Percentiles rank a stretch among this genome's conserved stretches.
These are phyloP conservation scores for Cerastis rubricosa DNA, from an alignment of 2,888 invertebrate genomes.

Conservation along the genomic window DNA sequence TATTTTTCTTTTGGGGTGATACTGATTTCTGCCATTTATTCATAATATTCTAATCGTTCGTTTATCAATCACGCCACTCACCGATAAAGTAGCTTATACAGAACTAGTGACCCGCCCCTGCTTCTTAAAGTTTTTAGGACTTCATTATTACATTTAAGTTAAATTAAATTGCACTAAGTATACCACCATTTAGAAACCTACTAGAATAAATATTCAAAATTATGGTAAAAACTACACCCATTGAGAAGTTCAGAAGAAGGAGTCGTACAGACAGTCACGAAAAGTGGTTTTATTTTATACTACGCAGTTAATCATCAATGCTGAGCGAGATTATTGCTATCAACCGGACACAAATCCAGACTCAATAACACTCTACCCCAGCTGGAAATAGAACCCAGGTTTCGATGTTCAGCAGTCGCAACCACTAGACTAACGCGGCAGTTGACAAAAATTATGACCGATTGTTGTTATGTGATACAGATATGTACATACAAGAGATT, in stretches of 20 bases:
- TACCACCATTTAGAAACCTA: too few species aligned
- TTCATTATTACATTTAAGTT: too few species aligned
- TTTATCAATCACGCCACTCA: slow-evolving; percentile 43
- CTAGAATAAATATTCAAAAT: too few species aligned
- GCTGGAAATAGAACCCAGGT: background rate
- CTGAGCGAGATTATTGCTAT: background rate
- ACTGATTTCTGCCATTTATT: background rate
- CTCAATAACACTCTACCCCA: too few species aligned
- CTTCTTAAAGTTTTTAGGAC: background rate
- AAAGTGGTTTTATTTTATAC: too few species aligned
- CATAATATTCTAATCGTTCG: slow-evolving; percentile 29
- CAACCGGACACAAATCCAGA: background rate
- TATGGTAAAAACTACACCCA: too few species aligned
- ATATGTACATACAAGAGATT: background rate
- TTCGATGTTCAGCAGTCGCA: background rate
- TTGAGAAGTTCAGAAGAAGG: too few species aligned
- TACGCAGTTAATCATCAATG: too few species aligned
- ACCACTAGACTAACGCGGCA: background rate
- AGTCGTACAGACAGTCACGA: too few species aligned
- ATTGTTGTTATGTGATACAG: background rate
- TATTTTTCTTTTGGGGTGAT: slow-evolving; percentile 1
- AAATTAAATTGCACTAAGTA: too few species aligned
- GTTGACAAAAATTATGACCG: background rate
- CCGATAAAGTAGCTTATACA: slow-evolving; percentile 16
- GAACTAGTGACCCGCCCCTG: background rate